Evolutionary conservation across 2,888 invertebrate genomes (phyloP), one percentile per base, ranked within the genome.

Genomic region (Erebia epiphron): DNA sequence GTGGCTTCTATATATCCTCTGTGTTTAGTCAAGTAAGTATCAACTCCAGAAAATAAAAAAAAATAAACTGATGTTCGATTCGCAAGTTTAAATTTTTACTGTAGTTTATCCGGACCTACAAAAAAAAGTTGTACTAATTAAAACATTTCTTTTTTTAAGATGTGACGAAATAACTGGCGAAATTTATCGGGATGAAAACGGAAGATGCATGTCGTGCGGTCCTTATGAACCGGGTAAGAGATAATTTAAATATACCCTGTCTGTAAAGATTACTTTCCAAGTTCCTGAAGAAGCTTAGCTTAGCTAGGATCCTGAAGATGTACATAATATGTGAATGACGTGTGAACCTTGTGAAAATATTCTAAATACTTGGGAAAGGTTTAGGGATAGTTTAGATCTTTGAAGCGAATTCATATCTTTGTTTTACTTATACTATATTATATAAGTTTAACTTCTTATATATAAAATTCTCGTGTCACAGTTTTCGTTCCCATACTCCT

Each of bases 211-310:
- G 14, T 93, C 93, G 1, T 98, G 98, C 82, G 93, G 95, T 76
- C 95, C 97, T 35, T 97, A 97, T 63, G 98, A 99, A 89, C 95
- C 98, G 35, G 99, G 99, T 73, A 78, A 73, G 69, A 61, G 43
- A n/a, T 3, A 14, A 21, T 10, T 46, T 46, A 61, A 56, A 21
- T 18, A 52, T 26, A 26, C 10, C 16, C 16, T 16, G 10, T 9
- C 3, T 16, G n/a, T 9, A 52, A 1, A 9, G n/a, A 52, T 26
- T 3, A 2, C 0, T 7, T 5, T 16, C 7, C 8, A n/a, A 1
- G 16, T 52, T n/a, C 16, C 52, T 52, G 16, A 9, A 16, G 16
- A 54, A 46, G 46, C 3, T 46, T 11, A 46, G 46, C 11, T 46
- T 13, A 13, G 46, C 11, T 46, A 46, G 35, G 35, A 35, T 35